phyloP scores from a whole-genome alignment of 2,888 invertebrate genomes.

The Cataglyphis livida region DNA sequence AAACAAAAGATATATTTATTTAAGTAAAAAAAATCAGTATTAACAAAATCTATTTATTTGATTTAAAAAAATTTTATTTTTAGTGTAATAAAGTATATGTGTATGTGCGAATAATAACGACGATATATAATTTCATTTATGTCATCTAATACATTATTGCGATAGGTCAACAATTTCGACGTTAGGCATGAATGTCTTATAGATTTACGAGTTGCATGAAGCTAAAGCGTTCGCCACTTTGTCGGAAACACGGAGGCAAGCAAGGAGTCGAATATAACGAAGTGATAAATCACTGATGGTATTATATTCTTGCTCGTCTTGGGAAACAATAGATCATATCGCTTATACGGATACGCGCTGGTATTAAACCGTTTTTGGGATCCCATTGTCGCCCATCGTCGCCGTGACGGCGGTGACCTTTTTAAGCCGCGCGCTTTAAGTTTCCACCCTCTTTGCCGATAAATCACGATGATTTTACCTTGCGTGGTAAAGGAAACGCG shows the following conservation, averaged over 20 bases:
- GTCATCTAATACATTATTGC: not conserved
- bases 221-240: conserved; percentile 75
- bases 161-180: conserved; percentile 64
- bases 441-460: conserved; percentile 29
- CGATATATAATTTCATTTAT: not conserved
- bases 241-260: conserved; percentile 59
- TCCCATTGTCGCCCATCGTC: conserved; percentile 56
- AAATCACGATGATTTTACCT: conserved; percentile 48
- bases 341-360: conserved; percentile 60
- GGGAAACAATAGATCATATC: conserved; percentile 69
- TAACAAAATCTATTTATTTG: too few relatives aligned
- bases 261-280: conserved; percentile 65
- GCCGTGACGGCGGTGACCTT: conserved; percentile 48
- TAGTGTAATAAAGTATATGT: too few relatives aligned
- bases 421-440: conserved; percentile 54
- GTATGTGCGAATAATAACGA: not conserved
- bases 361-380: conserved; percentile 68
- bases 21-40: too few relatives aligned
- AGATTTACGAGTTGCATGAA: conserved; percentile 71
- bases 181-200: conserved; percentile 65
- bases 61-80: too few relatives aligned
- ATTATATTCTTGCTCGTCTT: conserved; percentile 71
- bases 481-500: conserved; percentile 29
- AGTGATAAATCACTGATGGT: conserved; percentile 69
- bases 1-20: too few relatives aligned